phyloP scores from a whole-genome alignment of 2,797 vertebrate genomes.

The Tangara arthus region DNA sequence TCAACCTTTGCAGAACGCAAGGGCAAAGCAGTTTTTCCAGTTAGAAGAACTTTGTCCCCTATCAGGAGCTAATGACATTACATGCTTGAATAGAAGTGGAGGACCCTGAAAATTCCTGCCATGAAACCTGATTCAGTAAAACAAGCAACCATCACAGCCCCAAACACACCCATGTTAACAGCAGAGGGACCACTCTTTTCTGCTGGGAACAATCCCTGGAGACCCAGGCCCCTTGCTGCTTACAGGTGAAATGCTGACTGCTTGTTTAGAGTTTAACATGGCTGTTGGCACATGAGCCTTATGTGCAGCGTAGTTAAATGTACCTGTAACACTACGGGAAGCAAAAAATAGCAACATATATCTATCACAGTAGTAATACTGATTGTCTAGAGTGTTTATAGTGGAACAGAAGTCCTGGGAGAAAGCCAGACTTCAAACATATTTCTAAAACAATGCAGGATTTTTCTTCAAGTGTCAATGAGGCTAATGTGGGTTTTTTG shows the following conservation, averaged over 20 bases:
- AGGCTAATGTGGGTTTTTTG: neutral
- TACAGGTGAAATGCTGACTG: neutral
- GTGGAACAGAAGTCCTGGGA: neutral
- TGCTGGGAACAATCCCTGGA: neutral
- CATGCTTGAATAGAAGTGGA: neutral
- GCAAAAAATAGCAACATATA: neutral
- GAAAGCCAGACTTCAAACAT: neutral
- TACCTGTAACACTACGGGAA: neutral
- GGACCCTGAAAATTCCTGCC: neutral
- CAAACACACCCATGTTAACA: neutral
- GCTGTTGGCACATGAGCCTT: neutral
- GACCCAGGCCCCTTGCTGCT: neutral
- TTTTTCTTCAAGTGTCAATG: neutral
- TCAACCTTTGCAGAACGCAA: conserved; percentile 28
- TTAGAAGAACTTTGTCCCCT: neutral
- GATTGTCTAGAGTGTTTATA: neutral
- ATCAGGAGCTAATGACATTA: neutral
- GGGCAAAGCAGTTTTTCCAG: conserved; percentile 38
- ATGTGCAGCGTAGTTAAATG: neutral
- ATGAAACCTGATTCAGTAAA: neutral
- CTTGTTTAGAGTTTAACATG: neutral
- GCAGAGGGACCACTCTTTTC: neutral
- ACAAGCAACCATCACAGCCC: neutral
- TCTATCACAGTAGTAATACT: neutral
- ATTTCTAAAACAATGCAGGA: neutral